Conservation (phyloP, 2,113 vertebrate species). For the Mus pahari region DNA sequence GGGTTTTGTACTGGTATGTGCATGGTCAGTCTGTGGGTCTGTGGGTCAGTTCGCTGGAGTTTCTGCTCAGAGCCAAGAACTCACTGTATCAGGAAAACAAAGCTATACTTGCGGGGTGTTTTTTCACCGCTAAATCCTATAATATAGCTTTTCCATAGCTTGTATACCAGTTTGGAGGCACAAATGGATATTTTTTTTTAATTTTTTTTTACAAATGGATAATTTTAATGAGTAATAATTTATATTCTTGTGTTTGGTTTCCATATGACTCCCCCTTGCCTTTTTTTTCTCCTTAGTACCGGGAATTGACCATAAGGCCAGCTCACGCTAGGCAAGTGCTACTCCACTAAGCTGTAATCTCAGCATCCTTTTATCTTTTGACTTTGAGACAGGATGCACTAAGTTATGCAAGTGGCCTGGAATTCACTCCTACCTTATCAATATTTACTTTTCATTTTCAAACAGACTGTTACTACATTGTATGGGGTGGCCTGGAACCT, state of each 20-base stretch:
- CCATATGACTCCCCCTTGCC: background rate
- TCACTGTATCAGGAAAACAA: background rate
- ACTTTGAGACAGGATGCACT: background rate
- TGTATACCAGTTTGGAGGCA: background rate
- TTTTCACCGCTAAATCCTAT: no score
- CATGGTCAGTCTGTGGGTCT: background rate
- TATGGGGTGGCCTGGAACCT: background rate
- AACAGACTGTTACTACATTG: background rate
- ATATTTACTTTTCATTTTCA: background rate
- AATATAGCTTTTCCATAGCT: background rate
- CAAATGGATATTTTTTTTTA: background rate
- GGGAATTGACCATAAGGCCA: background rate
- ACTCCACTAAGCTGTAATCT: no score
- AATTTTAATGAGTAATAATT: background rate
- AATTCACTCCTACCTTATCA: background rate
- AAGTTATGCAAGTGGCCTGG: background rate
- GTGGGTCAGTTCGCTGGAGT: background rate
- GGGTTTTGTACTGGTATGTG: background rate
- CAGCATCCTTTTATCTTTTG: no score
- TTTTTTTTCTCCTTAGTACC: background rate
- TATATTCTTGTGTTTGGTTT: background rate
- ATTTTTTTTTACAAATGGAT: constrained; percentile 9
- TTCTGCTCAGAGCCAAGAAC: background rate
- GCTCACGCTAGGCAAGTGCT: background rate
- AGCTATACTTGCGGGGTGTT: accelerated